phyloP scores from a whole-genome alignment of 2,797 vertebrate species.

The Cheirogaleus major region DNA sequence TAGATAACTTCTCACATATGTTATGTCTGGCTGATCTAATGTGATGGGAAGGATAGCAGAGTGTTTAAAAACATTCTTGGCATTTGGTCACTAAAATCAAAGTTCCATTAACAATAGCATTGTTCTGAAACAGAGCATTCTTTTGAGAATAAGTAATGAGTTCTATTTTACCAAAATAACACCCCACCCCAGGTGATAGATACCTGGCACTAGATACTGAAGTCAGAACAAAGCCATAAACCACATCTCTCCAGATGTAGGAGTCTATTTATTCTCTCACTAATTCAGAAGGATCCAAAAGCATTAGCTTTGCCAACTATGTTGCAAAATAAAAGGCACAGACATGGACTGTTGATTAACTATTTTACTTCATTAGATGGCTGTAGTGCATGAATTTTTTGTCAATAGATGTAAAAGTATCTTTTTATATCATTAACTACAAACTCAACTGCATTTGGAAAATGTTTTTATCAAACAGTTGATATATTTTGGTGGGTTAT shows the following conservation, averaged over 20 bases:
- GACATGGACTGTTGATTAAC: background rate
- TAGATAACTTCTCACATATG: slow-evolving; percentile 85
- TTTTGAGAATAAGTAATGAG: slow-evolving; percentile 80
- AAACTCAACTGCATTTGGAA: background rate
- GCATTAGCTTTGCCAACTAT: slow-evolving; percentile 29
- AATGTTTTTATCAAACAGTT: background rate
- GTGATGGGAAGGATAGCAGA: slow-evolving; percentile 81
- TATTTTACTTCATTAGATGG: background rate
- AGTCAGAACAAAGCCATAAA: slow-evolving; percentile 73
- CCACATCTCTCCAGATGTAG: slow-evolving; percentile 75
- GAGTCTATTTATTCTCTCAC: slow-evolving; percentile 54
- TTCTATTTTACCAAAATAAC: slow-evolving; percentile 77
- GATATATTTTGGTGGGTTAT: background rate
- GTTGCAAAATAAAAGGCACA: slow-evolving; percentile 52
- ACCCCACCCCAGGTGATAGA: slow-evolving; percentile 77
- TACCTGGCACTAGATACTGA: slow-evolving; percentile 79
- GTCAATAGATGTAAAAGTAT: background rate
- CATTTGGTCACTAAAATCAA: slow-evolving; percentile 79
- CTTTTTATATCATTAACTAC: background rate
- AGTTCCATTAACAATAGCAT: slow-evolving; percentile 77
- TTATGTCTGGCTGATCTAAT: slow-evolving; percentile 83
- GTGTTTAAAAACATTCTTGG: slow-evolving; percentile 81
- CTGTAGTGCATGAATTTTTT: background rate
- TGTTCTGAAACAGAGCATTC: slow-evolving; percentile 78
- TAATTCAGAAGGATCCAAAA: slow-evolving; percentile 59